Percentiles rank a stretch among this genome's conserved stretches.
These are phyloP conservation scores for Poecile atricapillus DNA, from an alignment of 2,113 vertebrate genomes.

Conservation along the genomic window DNA sequence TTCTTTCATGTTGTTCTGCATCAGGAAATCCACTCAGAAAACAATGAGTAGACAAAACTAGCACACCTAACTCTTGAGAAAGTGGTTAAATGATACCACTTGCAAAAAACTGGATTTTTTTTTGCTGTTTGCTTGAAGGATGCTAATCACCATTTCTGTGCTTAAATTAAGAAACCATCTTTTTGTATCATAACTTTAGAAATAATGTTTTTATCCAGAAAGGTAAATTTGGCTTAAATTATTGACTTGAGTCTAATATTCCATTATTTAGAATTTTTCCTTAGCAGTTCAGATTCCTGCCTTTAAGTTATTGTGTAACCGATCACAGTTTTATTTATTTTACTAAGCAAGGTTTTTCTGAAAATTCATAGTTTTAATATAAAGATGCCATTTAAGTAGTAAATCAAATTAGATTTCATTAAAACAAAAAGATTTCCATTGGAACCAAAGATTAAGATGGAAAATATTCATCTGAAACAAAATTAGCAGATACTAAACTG, in stretches of 20 bases:
- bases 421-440: neutral
- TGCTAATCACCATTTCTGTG: fast-evolving
- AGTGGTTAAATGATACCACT: neutral
- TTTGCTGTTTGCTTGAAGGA: neutral
- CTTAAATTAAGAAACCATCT: neutral
- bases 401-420: neutral
- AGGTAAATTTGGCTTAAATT: neutral
- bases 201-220: neutral
- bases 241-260: neutral
- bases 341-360: neutral
- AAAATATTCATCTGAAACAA: neutral
- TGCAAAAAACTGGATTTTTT: neutral
- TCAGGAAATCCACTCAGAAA: neutral
- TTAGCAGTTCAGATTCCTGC: neutral
- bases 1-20: neutral
- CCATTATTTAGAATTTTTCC: neutral
- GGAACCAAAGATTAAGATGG: neutral
- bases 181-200: neutral
- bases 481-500: neutral
- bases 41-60: neutral
- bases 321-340: neutral
- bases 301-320: neutral
- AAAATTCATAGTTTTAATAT: neutral
- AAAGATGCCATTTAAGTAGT: neutral
- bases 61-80: neutral